phyloP scores from a whole-genome alignment of 2,888 invertebrate genomes.

The Aspidiotus destructor region DNA sequence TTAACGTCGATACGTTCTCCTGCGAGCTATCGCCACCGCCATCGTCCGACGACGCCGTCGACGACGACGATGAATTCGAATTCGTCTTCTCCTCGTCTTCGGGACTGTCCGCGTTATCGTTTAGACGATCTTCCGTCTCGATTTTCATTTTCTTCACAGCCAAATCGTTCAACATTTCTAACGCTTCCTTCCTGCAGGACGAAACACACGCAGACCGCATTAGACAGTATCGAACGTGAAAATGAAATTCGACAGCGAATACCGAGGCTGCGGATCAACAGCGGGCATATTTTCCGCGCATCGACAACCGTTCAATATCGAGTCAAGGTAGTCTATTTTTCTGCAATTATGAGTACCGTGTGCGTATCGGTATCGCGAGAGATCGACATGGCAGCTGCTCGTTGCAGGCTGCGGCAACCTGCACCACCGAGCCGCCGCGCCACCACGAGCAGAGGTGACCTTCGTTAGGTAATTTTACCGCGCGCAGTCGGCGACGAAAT shows the following conservation, averaged over 20 bases:
- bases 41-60: too few species aligned
- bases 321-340: too few species aligned
- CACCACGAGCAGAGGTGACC: too few species aligned
- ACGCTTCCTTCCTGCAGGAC: slow-evolving; percentile 58
- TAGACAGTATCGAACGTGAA: neutral
- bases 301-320: too few species aligned
- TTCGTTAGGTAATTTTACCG: neutral
- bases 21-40: neutral
- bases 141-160: slow-evolving; percentile 53
- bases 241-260: too few species aligned
- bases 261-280: too few species aligned
- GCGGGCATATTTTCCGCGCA: too few species aligned
- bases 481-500: neutral
- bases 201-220: neutral
- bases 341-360: too few species aligned
- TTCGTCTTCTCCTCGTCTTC: neutral
- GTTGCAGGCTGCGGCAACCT: too few species aligned
- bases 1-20: neutral
- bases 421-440: too few species aligned
- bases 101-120: neutral
- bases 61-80: neutral
- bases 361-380: too few species aligned
- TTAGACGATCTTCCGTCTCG: slow-evolving; percentile 7
- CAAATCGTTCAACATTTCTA: slow-evolving; percentile 72
- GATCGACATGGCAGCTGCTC: too few species aligned